Conservation (phyloP, 2,888 invertebrate genomes). For the Orgyia antiqua region DNA sequence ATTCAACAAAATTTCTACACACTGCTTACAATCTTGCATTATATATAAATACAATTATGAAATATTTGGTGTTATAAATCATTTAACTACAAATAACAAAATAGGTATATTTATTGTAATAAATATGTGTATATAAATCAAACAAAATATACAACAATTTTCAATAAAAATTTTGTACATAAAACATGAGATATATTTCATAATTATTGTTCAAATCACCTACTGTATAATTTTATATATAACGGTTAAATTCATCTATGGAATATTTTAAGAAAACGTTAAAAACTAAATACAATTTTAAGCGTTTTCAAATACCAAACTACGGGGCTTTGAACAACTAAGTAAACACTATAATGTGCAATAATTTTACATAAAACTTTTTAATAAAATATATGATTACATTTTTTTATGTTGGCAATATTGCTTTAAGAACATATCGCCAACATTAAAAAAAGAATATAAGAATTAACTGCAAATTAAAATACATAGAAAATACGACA, state of each 20-base stretch:
- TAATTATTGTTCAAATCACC: constrained; percentile 57
- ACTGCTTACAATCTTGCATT: constrained; percentile 57
- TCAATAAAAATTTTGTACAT: constrained; percentile 35
- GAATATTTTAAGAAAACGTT: constrained; percentile 46
- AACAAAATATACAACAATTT: constrained; percentile 34
- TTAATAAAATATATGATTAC: constrained; percentile 7
- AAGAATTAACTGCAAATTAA: neutral
- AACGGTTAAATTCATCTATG: constrained; percentile 41
- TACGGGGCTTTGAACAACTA: constrained; percentile 37
- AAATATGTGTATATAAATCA: constrained; percentile 40
- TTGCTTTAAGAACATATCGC: constrained; percentile 9
- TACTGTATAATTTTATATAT: constrained; percentile 37
- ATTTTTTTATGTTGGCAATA: constrained; percentile 10
- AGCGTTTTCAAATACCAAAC: constrained; percentile 46
- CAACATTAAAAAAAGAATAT: constrained; percentile 9
- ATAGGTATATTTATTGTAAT: constrained; percentile 38
- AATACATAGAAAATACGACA: constrained; percentile 10
- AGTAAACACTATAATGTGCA: constrained; percentile 25
- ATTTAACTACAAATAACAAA: constrained; percentile 58
- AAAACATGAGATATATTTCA: constrained; percentile 39
- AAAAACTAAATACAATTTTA: constrained; percentile 40
- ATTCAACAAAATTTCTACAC: constrained; percentile 74
- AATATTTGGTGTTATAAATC: constrained; percentile 68
- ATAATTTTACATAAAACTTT: constrained; percentile 8
- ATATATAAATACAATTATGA: constrained; percentile 56